Conservation (phyloP, 2,797 vertebrate species). For the Falco berigora region DNA sequence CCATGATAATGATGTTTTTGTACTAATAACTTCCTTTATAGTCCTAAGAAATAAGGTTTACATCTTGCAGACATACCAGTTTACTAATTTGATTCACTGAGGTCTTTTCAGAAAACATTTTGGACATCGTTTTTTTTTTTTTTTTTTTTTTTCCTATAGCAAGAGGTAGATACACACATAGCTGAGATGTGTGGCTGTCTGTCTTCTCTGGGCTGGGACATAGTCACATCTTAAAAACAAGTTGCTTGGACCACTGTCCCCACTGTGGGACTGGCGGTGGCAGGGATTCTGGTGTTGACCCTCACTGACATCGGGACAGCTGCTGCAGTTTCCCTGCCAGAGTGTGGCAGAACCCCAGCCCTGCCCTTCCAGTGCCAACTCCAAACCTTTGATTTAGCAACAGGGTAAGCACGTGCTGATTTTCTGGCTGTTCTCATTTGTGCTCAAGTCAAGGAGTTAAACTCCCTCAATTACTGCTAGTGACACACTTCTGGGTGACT, state of each 20-base stretch:
- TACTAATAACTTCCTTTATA: neutral
- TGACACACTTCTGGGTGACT: neutral
- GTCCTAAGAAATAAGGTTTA: neutral
- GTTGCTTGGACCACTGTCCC: neutral
- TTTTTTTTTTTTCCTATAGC: neutral
- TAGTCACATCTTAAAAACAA: neutral
- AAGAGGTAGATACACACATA: neutral
- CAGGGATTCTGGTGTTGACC: neutral
- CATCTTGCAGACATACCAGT: accelerated
- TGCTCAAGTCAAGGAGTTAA: neutral
- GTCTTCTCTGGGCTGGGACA: neutral
- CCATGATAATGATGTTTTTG: accelerated
- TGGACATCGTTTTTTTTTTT: neutral
- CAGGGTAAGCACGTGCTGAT: neutral
- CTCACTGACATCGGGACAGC: accelerated
- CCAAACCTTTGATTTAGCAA: neutral
- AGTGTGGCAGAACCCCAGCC: neutral
- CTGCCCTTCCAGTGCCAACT: neutral
- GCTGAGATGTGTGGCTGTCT: too few relatives aligned
- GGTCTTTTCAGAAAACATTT: neutral
- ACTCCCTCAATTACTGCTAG: neutral
- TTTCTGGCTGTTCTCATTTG: neutral
- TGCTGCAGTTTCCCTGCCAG: neutral
- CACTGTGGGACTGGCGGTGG: accelerated
- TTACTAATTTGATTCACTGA: neutral